A percentile compares a stretch with the other conserved stretches of the same genome.
These are phyloP conservation scores for Rhabdomys dilectus DNA, from an alignment of 2,113 vertebrate genomes.

Conservation along the genomic window DNA sequence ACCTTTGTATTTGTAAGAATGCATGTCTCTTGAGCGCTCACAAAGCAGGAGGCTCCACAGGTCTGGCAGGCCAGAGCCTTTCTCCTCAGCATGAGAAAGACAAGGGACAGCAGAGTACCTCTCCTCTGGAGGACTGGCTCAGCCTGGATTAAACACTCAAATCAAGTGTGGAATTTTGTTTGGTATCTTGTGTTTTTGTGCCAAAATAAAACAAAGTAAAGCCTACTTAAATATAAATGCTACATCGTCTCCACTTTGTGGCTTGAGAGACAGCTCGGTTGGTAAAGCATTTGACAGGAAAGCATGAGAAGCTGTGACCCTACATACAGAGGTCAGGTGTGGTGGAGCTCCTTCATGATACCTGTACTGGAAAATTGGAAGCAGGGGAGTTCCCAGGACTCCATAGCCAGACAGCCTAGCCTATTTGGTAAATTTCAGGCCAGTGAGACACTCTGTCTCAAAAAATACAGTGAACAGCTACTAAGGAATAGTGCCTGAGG, in stretches of 20 bases:
- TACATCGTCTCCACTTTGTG: background rate
- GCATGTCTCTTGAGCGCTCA: background rate
- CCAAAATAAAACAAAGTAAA: background rate
- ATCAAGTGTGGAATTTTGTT: background rate
- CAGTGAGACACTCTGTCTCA: background rate
- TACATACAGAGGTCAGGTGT: background rate
- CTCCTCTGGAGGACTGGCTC: rapidly evolving
- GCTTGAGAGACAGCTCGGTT: background rate
- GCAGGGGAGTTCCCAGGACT: background rate
- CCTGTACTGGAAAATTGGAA: background rate
- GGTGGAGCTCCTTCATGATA: background rate
- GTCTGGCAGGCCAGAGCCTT: background rate
- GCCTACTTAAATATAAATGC: background rate
- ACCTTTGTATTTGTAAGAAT: background rate
- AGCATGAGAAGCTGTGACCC: background rate
- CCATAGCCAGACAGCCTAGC: background rate
- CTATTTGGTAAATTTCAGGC: background rate
- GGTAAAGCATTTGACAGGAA: background rate
- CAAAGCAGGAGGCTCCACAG: background rate
- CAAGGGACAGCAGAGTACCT: background rate
- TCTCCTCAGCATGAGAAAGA: background rate
- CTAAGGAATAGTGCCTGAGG: background rate
- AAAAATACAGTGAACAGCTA: background rate
- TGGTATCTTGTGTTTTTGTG: background rate
- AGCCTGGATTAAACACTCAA: constrained; percentile 39